phyloP scores from a whole-genome alignment of 2,888 invertebrate species.

The Stenchaetothrips biformis region DNA sequence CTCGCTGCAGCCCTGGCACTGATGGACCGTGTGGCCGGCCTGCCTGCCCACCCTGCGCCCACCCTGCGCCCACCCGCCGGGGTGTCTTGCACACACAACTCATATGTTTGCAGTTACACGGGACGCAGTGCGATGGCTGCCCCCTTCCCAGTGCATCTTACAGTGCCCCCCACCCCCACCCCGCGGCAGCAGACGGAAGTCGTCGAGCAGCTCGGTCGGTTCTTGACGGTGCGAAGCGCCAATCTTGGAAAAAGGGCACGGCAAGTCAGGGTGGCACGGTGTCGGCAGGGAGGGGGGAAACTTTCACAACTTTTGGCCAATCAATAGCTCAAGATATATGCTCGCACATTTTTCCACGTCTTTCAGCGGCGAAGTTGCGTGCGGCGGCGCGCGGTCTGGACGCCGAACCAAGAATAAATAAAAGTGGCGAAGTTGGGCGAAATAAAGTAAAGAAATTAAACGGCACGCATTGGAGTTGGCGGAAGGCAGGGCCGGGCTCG shows the following conservation, averaged over 20 bases:
- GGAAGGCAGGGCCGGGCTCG: not conserved
- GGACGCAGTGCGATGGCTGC: too few species aligned
- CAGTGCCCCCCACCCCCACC: not conserved
- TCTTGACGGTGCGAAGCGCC: not conserved
- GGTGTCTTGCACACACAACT: too few species aligned
- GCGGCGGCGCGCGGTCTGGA: not conserved
- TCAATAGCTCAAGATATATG: slow-evolving; percentile 23
- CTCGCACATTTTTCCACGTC: slow-evolving; percentile 22
- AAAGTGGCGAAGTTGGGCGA: not conserved
- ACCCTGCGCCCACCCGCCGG: too few species aligned
- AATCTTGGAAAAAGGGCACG: not conserved
- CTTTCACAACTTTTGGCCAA: slow-evolving; percentile 19
- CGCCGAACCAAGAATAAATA: slow-evolving; percentile 1
- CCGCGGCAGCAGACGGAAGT: not conserved
- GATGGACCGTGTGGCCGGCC: not conserved
- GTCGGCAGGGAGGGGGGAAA: not conserved
- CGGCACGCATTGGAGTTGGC: not conserved
- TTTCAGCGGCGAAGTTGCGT: not conserved
- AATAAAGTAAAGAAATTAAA: slow-evolving; percentile 10
- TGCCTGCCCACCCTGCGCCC: too few species aligned
- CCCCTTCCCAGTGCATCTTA: not conserved
- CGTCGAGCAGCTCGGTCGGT: not conserved
- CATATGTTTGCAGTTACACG: too few species aligned
- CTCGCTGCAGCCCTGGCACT: too few species aligned
- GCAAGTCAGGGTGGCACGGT: not conserved